Evolutionary conservation across 2,113 vertebrate species (phyloP), one percentile per base, ranked within the genome.

Genomic region (Parus major): DNA sequence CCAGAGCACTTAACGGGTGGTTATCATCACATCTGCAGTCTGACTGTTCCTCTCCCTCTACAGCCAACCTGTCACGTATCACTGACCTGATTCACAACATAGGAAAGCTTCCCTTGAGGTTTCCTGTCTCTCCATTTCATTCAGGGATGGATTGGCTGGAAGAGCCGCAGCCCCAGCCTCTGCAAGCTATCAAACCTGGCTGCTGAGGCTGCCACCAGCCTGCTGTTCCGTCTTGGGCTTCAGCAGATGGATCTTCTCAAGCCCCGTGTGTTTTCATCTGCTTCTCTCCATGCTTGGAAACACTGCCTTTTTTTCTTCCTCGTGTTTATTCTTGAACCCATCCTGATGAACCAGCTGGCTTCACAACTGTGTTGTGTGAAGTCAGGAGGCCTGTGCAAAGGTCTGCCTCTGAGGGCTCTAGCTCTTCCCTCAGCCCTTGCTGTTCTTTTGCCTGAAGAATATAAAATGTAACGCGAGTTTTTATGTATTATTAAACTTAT

Each of bases 401-500:
- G n/a, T 63, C 52, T 92, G 61, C 10, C n/a, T 80, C 75, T 44
- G 18, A 88, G 88, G 31, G 36, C 82, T 92, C 18, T 16, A 60
- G 56, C 31, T 41, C 61, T 88, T 86, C n/a, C 79, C 64, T 94
- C 59, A 56, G 90, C 79, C 68, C 41, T 88, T 35, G 39, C 79
- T 93, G n/a, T 35, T 85, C 52, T 81, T 91, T 71, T 75, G 44
- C 56, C 44, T 81, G 80, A 78, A 75, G 49, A 90, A 60, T 81
- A 39, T 78, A 49, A 95, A 94, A 83, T 23, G 29, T 83, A 81
- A 77, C 77, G 50, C 1, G 8, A 63, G n/a, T 68, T 93, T 89
- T 79, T 88, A 92, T 95, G 71, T 94, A 80, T 94, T 87, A 92
- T 91, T 94, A 93, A 94, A 79, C 63, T 89, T 92, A 52, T 42